A percentile compares a stretch with the other conserved stretches of the same genome.
Conservation (phyloP, 1,140 invertebrate genomes). For the Sarcophaga peregrina region DNA sequence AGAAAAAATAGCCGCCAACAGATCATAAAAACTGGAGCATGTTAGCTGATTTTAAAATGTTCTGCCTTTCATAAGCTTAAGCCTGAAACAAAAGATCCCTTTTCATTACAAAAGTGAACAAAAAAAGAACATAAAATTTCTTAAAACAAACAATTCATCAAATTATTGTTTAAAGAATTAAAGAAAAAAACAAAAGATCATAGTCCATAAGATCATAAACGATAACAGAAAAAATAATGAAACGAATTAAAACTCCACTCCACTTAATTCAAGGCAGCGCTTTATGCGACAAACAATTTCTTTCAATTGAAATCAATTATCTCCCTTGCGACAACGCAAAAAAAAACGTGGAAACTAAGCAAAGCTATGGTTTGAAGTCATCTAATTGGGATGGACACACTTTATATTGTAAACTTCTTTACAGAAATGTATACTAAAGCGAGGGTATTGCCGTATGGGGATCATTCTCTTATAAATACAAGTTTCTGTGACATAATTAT, state of each 20-base stretch:
- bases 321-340: not conserved
- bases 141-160: conserved; percentile 17
- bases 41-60: not conserved
- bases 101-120: not conserved
- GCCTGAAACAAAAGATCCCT: conserved; percentile 12
- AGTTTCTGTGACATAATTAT: too few relatives aligned
- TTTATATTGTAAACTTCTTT: too few relatives aligned
- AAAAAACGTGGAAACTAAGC: too few relatives aligned
- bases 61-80: not conserved
- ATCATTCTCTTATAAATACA: too few relatives aligned
- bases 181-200: not conserved
- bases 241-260: not conserved
- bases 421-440: too few relatives aligned
- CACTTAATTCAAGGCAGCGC: not conserved
- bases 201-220: not conserved
- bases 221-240: not conserved
- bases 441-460: too few relatives aligned
- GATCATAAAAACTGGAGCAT: not conserved
- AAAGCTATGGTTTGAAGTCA: too few relatives aligned
- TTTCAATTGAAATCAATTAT: conserved; percentile 27
- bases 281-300: not conserved
- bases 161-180: conserved; percentile 8
- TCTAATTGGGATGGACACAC: too few relatives aligned
- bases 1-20: not conserved
- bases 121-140: not conserved